Evolutionary conservation across 2,113 vertebrate genomes (phyloP).

Genomic region (Helogale parvula): DNA sequence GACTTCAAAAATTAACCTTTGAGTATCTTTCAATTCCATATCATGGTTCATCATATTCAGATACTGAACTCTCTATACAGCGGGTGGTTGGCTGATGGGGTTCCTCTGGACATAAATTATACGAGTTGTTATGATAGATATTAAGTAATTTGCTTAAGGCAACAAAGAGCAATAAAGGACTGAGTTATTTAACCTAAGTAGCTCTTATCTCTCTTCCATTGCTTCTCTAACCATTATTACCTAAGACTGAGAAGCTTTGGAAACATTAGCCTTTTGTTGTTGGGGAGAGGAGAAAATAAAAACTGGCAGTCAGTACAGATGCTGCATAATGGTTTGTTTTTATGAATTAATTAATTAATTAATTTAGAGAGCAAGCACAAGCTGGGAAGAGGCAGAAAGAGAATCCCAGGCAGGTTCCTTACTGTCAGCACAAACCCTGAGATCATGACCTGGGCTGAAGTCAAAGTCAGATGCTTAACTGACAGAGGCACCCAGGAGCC

Average conservation of each 20-base stretch:
- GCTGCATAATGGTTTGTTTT: not conserved
- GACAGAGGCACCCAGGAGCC: too few species aligned
- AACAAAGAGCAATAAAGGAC: not conserved
- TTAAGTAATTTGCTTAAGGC: not conserved
- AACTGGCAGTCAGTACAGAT: not conserved
- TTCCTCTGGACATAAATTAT: constrained; percentile 1
- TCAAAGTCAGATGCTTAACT: too few species aligned
- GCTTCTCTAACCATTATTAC: not conserved
- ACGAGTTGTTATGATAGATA: not conserved
- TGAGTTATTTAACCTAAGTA: not conserved
- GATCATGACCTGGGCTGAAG: too few species aligned
- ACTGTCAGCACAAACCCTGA: too few species aligned
- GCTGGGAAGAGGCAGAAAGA: too few species aligned
- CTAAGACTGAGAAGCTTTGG: not conserved
- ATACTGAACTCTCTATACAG: not conserved
- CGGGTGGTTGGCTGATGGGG: not conserved
- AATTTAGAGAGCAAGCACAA: too few species aligned
- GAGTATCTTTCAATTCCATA: not conserved
- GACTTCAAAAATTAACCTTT: not conserved
- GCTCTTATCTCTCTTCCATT: not conserved
- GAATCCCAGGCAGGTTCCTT: too few species aligned
- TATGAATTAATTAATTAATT: not conserved
- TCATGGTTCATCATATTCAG: not conserved
- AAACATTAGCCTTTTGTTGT: not conserved
- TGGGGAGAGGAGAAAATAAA: not conserved